phyloP scores from a whole-genome alignment of 2,888 invertebrate genomes.

The Drosophila siamana region DNA sequence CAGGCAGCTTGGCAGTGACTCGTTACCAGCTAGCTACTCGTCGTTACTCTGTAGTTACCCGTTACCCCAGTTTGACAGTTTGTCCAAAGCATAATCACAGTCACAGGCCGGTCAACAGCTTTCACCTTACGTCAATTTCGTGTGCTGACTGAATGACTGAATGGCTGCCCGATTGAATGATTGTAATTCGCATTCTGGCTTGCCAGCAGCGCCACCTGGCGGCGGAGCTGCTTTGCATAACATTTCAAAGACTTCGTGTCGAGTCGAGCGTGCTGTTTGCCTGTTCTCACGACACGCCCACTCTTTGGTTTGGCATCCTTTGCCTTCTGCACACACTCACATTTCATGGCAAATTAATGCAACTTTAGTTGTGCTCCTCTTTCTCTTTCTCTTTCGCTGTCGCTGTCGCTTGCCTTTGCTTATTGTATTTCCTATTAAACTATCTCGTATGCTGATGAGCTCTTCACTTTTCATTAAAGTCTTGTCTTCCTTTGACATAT shows the following conservation, averaged over 20 bases:
- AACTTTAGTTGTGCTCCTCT: neutral
- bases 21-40: slow-evolving; percentile 1
- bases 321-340: neutral
- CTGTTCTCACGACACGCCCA: neutral
- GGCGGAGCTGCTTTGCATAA: slow-evolving; percentile 67
- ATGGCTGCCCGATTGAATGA: slow-evolving; percentile 15
- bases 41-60: neutral
- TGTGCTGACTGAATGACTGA: neutral
- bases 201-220: too few species aligned
- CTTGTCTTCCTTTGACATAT: too few species aligned
- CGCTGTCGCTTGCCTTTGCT: too few species aligned
- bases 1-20: too few species aligned
- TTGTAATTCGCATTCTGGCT: slow-evolving; percentile 44
- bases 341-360: neutral
- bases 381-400: neutral
- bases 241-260: slow-evolving; percentile 59
- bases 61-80: neutral
- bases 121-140: slow-evolving; percentile 66
- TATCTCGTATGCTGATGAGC: neutral
- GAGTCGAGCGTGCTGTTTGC: slow-evolving; percentile 26
- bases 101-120: slow-evolving; percentile 60
- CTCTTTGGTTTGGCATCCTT: neutral
- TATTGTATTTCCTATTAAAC: too few species aligned
- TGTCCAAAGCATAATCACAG: slow-evolving; percentile 1
- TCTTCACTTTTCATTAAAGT: neutral